A percentile compares a stretch with the other conserved stretches of the same genome.
Evolutionary conservation across 1,140 invertebrate species (phyloP).

Genomic region (Brachionus koreanus): DNA sequence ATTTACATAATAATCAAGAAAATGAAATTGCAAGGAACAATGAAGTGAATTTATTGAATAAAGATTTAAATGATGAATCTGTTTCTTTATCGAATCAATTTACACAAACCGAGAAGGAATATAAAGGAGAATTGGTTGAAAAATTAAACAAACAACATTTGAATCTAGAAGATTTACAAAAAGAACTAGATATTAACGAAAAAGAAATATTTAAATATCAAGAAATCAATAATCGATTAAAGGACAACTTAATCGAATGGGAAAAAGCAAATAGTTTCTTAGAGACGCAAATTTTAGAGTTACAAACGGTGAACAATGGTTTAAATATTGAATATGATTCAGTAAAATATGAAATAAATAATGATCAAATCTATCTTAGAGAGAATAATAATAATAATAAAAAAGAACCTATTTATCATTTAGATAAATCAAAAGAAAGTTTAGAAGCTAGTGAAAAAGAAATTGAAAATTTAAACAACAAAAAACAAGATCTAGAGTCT

Average conservation of each 20-base stretch:
- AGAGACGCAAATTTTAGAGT: not conserved
- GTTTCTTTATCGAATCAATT: not conserved
- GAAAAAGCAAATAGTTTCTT: not conserved
- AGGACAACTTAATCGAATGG: constrained; percentile 1
- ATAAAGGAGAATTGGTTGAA: not conserved
- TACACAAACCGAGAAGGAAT: not conserved
- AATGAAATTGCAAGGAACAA: not conserved
- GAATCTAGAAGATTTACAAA: not conserved
- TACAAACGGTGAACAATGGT: not conserved
- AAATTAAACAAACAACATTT: not conserved
- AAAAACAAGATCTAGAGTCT: no score
- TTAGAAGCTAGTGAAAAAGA: no score
- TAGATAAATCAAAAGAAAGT: no score
- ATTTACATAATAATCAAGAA: no score
- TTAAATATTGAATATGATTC: not conserved
- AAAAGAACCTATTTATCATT: no score
- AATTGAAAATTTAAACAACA: no score
- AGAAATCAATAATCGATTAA: constrained; percentile 1
- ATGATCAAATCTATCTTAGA: no score
- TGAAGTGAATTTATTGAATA: not conserved
- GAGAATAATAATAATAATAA: no score
- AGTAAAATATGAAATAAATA: no score
- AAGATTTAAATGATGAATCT: not conserved
- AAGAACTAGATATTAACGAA: not conserved
- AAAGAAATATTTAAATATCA: not conserved